These are phyloP conservation scores for Empidonax traillii DNA, from an alignment of 2,113 vertebrate species.

Conservation along the genomic window DNA sequence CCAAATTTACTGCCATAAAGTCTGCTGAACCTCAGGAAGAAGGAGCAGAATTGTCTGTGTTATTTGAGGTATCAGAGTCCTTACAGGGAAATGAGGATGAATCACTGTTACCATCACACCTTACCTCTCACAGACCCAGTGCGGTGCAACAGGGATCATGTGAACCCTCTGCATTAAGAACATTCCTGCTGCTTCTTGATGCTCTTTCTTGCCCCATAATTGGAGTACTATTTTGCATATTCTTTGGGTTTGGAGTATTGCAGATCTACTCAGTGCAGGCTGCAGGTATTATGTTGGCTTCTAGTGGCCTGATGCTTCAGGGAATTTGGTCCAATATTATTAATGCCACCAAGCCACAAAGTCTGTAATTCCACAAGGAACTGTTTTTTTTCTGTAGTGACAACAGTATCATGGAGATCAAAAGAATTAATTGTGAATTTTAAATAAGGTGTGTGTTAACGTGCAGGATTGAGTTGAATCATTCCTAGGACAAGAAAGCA, in stretches of 20 bases:
- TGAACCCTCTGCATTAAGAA: neutral
- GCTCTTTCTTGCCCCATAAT: neutral
- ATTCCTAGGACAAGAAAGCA: neutral
- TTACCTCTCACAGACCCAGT: neutral
- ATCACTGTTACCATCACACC: neutral
- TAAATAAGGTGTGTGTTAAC: neutral
- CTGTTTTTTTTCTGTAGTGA: neutral
- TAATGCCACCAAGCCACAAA: neutral
- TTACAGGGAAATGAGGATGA: neutral
- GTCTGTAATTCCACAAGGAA: neutral
- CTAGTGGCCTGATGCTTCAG: neutral
- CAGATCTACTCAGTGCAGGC: neutral
- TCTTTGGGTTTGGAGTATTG: neutral
- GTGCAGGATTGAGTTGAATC: neutral
- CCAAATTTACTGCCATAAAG: neutral
- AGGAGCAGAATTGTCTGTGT: neutral
- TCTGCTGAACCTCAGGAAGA: neutral
- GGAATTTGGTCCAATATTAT: neutral
- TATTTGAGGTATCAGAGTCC: neutral
- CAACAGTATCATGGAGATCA: neutral
- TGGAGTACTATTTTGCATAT: neutral
- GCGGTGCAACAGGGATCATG: neutral
- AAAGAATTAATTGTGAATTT: neutral
- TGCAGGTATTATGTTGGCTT: neutral
- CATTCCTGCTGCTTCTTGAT: neutral